Base-by-base conservation (phyloP, 2,797 vertebrate genomes). In the Kryptopterus vitreolus region DNA sequence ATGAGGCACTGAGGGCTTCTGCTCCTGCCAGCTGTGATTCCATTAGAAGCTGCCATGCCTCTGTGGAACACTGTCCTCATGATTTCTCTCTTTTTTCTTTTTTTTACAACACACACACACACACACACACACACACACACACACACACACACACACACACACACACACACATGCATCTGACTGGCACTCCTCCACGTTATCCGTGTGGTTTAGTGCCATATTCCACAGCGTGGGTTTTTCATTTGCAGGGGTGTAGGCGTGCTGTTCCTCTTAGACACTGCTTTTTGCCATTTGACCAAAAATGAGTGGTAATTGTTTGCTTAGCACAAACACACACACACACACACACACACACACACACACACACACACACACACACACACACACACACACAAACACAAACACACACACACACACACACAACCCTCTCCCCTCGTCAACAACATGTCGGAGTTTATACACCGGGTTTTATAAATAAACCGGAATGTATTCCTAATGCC, bases 21-120 rank as follows among this genome's bases (percentile, higher is more conserved):
- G 70, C 81, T n/a, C 38, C 79, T 83, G 76, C 71, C 79, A 85
- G 81, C 85, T 83, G 82, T 62, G 77, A 84, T 84, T 85, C 83
- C 78, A 82, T 87, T 85, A 87, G 77, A 80, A 24, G 48, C 65
- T 73, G 66, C 73, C 58, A 70, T 72, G 74, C 70, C 79, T 75
- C 79, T 77, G 52, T 83, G 77, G 63, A 59, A 68, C 68, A 46
- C 52, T 78, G 80, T 85, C 70, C 53, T 52, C 43, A 16, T 78
- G 57, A 66, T 68, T 59, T 62, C 80, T 68, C 66, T 43, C 38
- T 69, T 22, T 9, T 0, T n/a, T n/a, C n/a, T n/a, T n/a, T n/a
- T n/a, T n/a, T n/a, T n/a, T n/a, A n/a, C n/a, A n/a, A 50, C 75
- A 62, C 75, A 62, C 69, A 38, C 59, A 46, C 29, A 31, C n/a